Base-by-base conservation (phyloP, 2,888 invertebrate species). In the Tetanocera ferruginea region DNA sequence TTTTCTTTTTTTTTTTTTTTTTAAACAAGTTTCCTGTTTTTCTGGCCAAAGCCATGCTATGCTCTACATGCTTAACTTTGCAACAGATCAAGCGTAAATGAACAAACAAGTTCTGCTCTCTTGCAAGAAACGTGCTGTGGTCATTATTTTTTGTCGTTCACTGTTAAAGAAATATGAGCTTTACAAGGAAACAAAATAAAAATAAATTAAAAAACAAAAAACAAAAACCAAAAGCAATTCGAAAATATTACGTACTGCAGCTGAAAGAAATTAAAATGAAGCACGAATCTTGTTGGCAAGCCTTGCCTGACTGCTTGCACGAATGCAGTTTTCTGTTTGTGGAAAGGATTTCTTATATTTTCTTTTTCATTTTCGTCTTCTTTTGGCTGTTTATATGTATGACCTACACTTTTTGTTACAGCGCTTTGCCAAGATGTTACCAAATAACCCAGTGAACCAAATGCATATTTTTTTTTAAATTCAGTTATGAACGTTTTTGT, bases 31-130 rank as follows among this genome's bases (percentile, higher is more conserved):
- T 43, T 55, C 55, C 55, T 55, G 55, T 55, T 55, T 5, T 43
- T 43, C 14, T 43, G 43, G 11, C 43, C 43, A 43, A 43, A 43
- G 43, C 43, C 1, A 43, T 43, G 43, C 43, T 3, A 43, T 43
- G 43, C 43, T 43, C 43, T 43, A 43, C 2, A 43, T 43, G 43
- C 11, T 43, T 55, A n/a, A 34, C 73, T 78, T 79, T 81, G 84
- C 81, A 86, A 83, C 86, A 87, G 85, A 86, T 85, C 86, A 86
- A 86, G 86, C 85, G 86, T 84, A 84, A 86, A 86, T 83, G 86
- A 84, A 83, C 86, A 85, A 85, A 86, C 83, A 83, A 84, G 83
- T 83, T 86, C 85, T 82, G 81, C 80, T 81, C 70, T 43, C 43
- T 43, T 37, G 76, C 76, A 66, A 75, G 66, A 81, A 82, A 83